phyloP scores from a whole-genome alignment of 2,113 vertebrate genomes.

The Epinephelus lanceolatus region DNA sequence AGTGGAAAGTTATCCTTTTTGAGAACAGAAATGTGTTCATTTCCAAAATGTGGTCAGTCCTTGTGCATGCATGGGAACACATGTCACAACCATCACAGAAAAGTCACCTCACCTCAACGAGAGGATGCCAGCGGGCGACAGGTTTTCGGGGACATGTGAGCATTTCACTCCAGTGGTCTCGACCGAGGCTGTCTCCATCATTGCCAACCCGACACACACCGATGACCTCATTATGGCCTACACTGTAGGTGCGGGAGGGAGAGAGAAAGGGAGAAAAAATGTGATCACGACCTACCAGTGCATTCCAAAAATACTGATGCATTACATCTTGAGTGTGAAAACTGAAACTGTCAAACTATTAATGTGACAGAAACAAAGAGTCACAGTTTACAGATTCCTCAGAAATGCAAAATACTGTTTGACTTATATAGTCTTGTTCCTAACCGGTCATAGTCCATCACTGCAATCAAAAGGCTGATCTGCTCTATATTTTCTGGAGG shows the following conservation, averaged over 20 bases:
- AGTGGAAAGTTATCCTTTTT: not conserved
- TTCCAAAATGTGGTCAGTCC: constrained; percentile 4
- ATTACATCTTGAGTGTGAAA: constrained; percentile 15
- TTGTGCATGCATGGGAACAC: constrained; percentile 18
- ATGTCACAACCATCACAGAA: constrained; percentile 5
- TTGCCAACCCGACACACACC: constrained; percentile 98
- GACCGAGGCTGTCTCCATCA: constrained; percentile 92
- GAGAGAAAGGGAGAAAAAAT: constrained; percentile 78
- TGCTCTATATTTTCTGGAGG: constrained; percentile 98
- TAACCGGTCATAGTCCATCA: constrained; percentile 99
- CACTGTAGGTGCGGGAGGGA: constrained; percentile 89
- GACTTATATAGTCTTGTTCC: constrained; percentile 57
- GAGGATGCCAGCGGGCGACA: constrained; percentile 97
- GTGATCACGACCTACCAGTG: constrained; percentile 23
- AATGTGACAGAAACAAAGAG: not conserved
- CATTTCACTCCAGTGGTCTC: constrained; percentile 99
- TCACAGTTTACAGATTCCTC: not conserved
- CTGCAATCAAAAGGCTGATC: constrained; percentile 97
- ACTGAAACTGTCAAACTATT: not conserved
- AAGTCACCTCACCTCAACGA: constrained; percentile 91
- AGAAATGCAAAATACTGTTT: not conserved
- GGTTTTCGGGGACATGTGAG: constrained; percentile 96
- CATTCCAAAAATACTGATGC: constrained; percentile 24
- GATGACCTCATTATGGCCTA: constrained; percentile 99
- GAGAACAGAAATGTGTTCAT: constrained; percentile 1